A percentile compares a stretch with the other conserved stretches of the same genome.
These are phyloP conservation scores for Drosophila anceps DNA, from an alignment of 2,888 invertebrate species.

Conservation along the genomic window DNA sequence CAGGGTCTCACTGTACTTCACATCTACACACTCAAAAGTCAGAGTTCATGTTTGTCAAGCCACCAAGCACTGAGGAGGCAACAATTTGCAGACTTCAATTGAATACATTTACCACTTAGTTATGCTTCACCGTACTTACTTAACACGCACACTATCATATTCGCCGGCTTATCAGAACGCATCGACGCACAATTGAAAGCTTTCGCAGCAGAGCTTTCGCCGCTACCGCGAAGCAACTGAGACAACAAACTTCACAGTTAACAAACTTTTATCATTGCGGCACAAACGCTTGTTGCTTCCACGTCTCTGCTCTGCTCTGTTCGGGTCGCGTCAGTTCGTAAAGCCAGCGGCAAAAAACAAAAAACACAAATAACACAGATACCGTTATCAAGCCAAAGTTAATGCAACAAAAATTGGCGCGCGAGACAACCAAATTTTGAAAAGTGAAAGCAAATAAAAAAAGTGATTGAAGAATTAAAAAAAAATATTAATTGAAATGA, in stretches of 20 bases:
- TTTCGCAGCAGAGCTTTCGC: conserved; percentile 35
- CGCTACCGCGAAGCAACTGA: conserved; percentile 5
- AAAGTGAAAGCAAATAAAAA: background rate
- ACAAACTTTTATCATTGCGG: conserved; percentile 69
- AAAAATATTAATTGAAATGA: background rate
- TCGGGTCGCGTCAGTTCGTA: background rate
- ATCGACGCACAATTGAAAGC: conserved; percentile 22
- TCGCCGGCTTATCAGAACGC: conserved; percentile 9
- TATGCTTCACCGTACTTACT: background rate
- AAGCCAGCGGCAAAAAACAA: background rate
- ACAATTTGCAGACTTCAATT: background rate
- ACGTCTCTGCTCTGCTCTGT: conserved; percentile 20
- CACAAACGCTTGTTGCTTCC: conserved; percentile 72
- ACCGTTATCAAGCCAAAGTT: conserved; percentile 26
- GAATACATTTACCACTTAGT: background rate
- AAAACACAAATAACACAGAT: background rate
- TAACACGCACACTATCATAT: background rate
- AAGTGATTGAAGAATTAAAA: background rate
- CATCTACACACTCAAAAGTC: too few relatives aligned
- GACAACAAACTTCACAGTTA: conserved; percentile 28
- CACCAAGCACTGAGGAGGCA: background rate
- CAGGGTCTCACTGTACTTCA: background rate
- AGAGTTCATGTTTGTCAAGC: too few relatives aligned
- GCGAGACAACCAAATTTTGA: conserved; percentile 24
- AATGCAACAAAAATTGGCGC: conserved; percentile 18